Base-by-base conservation (phyloP, 2,888 invertebrate species). In the Actias luna region DNA sequence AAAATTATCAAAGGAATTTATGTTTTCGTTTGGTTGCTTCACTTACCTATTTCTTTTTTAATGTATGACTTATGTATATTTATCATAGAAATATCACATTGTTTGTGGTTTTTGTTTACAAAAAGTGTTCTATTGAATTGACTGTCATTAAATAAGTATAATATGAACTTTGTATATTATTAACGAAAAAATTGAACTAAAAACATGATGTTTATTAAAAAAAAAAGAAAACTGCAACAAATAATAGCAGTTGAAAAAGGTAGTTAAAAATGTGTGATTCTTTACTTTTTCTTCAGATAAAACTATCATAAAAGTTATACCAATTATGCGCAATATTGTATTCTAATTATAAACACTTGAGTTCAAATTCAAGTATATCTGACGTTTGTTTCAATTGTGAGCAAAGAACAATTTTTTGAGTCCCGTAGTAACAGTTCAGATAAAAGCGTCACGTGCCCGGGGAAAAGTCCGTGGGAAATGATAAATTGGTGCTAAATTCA, bases 381-480 rank as follows among this genome's bases (percentile, higher is more conserved):
- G 22, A 46, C 22, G 22, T 46, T 12, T 12, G 22, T 18, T 46
- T 46, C 10, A 46, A 55, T 55, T 55, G 5, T 29, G 69, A 70
- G 68, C 71, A 74, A 75, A 73, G 64, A 76, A 79, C 76, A 69
- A 77, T 78, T 76, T 67, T 74, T 74, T 75, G 35, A 64, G 64
- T 60, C 70, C 62, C 62, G 61, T 67, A 65, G 69, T 64, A 70
- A 72, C 67, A 74, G 64, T 52, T 60, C 58, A 75, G 78, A 80
- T 81, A 80, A 81, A 81, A 75, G 74, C 71, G 72, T 72, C 71
- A 72, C 72, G 42, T 61, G 72, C 75, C 75, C 64, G 58, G 65
- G 70, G 76, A 73, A 72, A 75, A 79, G 78, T 74, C 76, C 71
- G 71, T 76, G 76, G 69, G 73, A 81, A 76, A 80, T 83, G 78